Evolutionary conservation across 1,140 invertebrate genomes (phyloP), one percentile per base, ranked within the genome.

Genomic region (Drosophila nasuta): DNA sequence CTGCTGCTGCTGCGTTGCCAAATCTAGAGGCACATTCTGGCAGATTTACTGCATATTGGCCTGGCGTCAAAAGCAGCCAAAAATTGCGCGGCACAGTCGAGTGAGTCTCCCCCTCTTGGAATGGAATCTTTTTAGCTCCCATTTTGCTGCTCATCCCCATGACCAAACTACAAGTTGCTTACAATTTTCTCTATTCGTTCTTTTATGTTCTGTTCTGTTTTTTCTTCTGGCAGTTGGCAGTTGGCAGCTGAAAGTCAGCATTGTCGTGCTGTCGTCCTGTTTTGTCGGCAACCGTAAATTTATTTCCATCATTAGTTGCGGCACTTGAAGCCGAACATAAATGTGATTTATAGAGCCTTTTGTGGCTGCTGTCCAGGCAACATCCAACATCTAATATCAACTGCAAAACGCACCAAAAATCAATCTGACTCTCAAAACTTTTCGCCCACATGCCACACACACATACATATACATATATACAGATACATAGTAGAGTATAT

Each of bases 41-140:
- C 89, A 91, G 89, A 91, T 91, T 91, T 91, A 91, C 89, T 91
- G 89, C 89, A 91, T 91, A 91, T 91, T 91, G 89, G 89, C 79
- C 86, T 75, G 83, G 90, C 90, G 89, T 91, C 89, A 91, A 89
- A 91, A 91, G 81, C 89, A 89, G 85, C 81, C 78, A 81, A 86
- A 88, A 88, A 82, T 73, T 80, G 81, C 64, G 76, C 72, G 76
- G 58, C 78, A 75, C 71, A 78, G 70, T 72, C 68, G 75, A 75
- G 62, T 68, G 66, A 79, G 79, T 87, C 64, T 25, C 58, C 41
- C 20, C 0, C 20, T 25, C 20, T 25, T 25, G 20, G 20, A 25
- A 25, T 25, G 20, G 20, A 0, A 25, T 25, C 20, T 11, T 28
- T 33, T 17, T 7, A 15, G 13, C 45, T 2, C 15, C 15, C 30